Evolutionary conservation across 2,797 vertebrate species (phyloP).

Genomic region (Xerus rutilus): DNA sequence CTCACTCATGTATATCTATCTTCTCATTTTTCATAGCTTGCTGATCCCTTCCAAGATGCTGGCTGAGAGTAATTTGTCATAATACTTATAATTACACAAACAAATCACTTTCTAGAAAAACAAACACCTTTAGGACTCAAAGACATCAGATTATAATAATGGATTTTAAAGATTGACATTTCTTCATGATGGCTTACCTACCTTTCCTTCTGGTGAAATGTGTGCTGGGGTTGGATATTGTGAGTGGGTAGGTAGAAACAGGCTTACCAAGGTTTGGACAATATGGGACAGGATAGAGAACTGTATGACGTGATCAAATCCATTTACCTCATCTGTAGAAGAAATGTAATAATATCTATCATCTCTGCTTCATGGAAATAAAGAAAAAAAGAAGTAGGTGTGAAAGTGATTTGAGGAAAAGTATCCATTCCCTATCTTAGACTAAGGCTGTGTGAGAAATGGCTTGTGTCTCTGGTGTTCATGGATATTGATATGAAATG

Average conservation of each 20-base stretch:
- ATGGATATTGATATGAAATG: neutral
- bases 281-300: neutral
- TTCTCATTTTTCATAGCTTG: neutral
- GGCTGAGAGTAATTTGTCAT: slow-evolving; percentile 12
- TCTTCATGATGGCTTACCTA: neutral
- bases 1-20: neutral
- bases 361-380: neutral
- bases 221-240: neutral
- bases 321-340: neutral
- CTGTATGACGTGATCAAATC: neutral
- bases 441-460: neutral
- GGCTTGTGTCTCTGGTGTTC: neutral
- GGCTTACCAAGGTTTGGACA: neutral
- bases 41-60: neutral
- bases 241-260: neutral
- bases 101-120: neutral
- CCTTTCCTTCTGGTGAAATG: neutral
- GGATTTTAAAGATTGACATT: neutral
- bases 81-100: neutral
- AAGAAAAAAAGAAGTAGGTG: neutral
- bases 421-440: neutral
- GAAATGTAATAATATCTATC: neutral
- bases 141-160: neutral
- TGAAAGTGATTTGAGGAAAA: neutral
- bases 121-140: neutral